Percentiles rank a stretch among this genome's conserved stretches.
Conservation (phyloP, 2,113 vertebrate genomes). For the Apus apus region DNA sequence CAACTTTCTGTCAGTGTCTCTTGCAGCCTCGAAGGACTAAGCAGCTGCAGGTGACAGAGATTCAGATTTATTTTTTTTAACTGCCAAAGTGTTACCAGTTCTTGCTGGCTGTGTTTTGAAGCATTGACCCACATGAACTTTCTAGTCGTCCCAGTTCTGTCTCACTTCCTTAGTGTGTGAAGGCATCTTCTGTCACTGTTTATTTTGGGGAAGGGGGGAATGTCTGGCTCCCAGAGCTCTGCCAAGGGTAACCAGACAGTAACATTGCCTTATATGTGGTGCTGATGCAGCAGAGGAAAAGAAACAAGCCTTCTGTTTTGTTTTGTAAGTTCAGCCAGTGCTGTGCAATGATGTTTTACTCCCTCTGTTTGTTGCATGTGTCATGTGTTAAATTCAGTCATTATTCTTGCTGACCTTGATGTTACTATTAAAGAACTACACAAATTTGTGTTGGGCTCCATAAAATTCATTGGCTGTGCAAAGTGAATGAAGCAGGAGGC, state of each 20-base stretch:
- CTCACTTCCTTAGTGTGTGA: not conserved
- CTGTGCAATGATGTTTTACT: not conserved
- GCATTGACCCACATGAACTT: not conserved
- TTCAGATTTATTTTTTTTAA: not conserved
- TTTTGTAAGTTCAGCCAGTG: not conserved
- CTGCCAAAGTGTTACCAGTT: not conserved
- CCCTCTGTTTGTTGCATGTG: conserved; percentile 37
- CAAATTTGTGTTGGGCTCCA: not conserved
- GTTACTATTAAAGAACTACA: conserved; percentile 69
- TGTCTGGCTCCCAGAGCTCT: not conserved
- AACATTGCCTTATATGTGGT: accelerated
- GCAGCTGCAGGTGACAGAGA: not conserved
- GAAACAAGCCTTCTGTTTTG: not conserved
- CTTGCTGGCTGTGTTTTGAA: not conserved
- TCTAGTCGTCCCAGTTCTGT: not conserved
- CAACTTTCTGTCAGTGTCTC: not conserved
- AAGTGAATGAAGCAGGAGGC: not conserved
- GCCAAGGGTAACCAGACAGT: not conserved
- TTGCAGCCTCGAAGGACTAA: not conserved
- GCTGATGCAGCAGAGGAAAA: not conserved
- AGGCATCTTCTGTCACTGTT: not conserved
- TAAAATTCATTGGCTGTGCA: not conserved
- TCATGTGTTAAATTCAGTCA: conserved; percentile 46
- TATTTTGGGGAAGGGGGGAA: not conserved
- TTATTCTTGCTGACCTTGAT: conserved; percentile 35